Evolutionary conservation across 2,888 invertebrate genomes (phyloP), one percentile per base, ranked within the genome.

Genomic region (Tubulanus polymorphus): DNA sequence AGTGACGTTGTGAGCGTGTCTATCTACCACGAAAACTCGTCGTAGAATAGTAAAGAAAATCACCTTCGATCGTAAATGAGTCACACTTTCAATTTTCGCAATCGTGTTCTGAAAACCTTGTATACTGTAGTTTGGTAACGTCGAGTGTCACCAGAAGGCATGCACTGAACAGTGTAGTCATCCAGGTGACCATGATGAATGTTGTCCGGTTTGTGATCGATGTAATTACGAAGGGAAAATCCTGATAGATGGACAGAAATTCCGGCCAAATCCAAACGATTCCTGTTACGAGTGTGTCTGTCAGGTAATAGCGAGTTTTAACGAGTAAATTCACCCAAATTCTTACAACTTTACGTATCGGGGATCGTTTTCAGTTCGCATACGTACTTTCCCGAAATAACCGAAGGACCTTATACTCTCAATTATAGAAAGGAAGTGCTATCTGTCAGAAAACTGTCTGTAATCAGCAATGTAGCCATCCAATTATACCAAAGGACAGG

Each of bases 201-300:
- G 74, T 55, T 71, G 70, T 57, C 67, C 71, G 3, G 63, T 63
- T 5, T 75, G 75, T 55, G 56, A 64, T n/a, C 66, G 67, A 62
- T 74, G 75, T 60, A 59, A 62, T 25, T 65, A 66, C 54, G 66
- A 71, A 48, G 66, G 63, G 26, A 41, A 41, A 41, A 63, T 67
- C 20, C 67, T 68, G 54, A 57, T 61, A 23, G 71, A 69, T 59
- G 68, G 69, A 53, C 57, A 63, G n/a, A 55, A 50, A 28, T 66
- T 64, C 47, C n/a, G n/a, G n/a, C 56, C 61, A 8, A 62, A 63
- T 37, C 57, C 54, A 3, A 50, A 37, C 35, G 61, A 69, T 46
- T 56, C 51, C 6, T 68, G 69, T 52, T 56, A 55, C 8, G 45
- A 57, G 25, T 69, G 67, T 64, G 56, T 63, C 6, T 71, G 71